Conservation (phyloP, 2,888 invertebrate genomes). For the Drosophila nr. perissopoda region DNA sequence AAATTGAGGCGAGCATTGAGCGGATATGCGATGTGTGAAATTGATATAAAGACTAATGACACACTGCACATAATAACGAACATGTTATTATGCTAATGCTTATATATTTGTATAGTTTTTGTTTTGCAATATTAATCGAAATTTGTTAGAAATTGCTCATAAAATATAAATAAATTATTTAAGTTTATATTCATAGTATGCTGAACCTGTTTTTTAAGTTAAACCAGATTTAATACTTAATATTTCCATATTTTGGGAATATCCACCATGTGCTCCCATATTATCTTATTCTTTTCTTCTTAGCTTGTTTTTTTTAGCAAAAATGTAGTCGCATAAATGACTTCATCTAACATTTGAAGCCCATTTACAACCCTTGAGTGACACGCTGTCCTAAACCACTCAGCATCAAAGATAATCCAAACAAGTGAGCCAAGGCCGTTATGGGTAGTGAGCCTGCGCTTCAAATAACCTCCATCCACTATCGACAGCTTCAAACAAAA, state of each 20-base stretch:
- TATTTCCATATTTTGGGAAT: not conserved
- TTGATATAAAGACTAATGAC: slow-evolving; percentile 19
- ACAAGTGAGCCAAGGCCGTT: slow-evolving; percentile 71
- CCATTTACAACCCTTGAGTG: slow-evolving; percentile 22
- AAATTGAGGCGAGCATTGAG: slow-evolving; percentile 7
- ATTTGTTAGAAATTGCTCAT: not conserved
- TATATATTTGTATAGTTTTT: not conserved
- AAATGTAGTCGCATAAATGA: slow-evolving; percentile 4
- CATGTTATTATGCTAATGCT: not conserved
- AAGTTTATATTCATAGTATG: not conserved
- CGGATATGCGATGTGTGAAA: slow-evolving; percentile 31
- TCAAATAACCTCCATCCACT: slow-evolving; percentile 47
- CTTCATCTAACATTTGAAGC: not conserved
- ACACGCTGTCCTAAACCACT: slow-evolving; percentile 44
- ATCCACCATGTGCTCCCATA: not conserved
- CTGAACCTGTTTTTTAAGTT: not conserved
- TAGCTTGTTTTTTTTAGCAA: too few relatives aligned
- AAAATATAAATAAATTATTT: not conserved
- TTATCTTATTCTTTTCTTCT: not conserved
- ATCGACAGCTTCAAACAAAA: slow-evolving; percentile 41
- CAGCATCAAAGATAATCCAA: slow-evolving; percentile 55
- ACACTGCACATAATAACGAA: slow-evolving; percentile 7
- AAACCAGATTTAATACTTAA: not conserved
- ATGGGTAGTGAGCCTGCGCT: slow-evolving; percentile 69
- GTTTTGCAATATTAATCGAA: not conserved